Percentiles rank a stretch among this genome's conserved stretches.
phyloP scores from a whole-genome alignment of 1,140 invertebrate genomes.

The Nephotettix cincticeps region DNA sequence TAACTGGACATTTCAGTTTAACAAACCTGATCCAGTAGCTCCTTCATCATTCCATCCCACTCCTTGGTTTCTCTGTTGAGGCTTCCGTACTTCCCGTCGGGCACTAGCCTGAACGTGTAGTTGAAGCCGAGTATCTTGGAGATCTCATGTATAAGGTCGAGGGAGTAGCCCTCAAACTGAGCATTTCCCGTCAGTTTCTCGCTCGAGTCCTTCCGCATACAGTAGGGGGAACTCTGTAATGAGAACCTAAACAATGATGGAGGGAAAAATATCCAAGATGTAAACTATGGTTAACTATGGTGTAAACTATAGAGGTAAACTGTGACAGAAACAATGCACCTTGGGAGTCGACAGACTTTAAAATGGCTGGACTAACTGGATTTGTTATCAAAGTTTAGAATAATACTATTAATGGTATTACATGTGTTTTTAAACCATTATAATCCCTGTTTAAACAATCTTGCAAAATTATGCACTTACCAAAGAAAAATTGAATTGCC shows the following conservation, averaged over 20 bases:
- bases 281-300: no score
- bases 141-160: conserved; percentile 86
- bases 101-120: conserved; percentile 80
- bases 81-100: conserved; percentile 79
- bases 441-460: no score
- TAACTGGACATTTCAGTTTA: neutral
- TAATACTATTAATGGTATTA: no score
- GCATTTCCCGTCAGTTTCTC: conserved; percentile 78
- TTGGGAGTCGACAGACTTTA: no score
- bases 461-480: no score
- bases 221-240: conserved; percentile 84
- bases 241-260: neutral
- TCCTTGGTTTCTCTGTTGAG: conserved; percentile 73
- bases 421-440: no score
- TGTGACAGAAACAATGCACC: no score
- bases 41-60: conserved; percentile 95
- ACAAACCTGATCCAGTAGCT: conserved; percentile 70
- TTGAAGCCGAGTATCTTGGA: conserved; percentile 87
- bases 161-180: conserved; percentile 85
- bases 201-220: conserved; percentile 83
- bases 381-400: no score
- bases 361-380: no score
- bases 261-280: no score
- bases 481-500: no score
- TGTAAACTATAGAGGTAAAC: no score